Evolutionary conservation across 2,888 invertebrate genomes (phyloP).

Genomic region (Euspilapteryx auroguttella): DNA sequence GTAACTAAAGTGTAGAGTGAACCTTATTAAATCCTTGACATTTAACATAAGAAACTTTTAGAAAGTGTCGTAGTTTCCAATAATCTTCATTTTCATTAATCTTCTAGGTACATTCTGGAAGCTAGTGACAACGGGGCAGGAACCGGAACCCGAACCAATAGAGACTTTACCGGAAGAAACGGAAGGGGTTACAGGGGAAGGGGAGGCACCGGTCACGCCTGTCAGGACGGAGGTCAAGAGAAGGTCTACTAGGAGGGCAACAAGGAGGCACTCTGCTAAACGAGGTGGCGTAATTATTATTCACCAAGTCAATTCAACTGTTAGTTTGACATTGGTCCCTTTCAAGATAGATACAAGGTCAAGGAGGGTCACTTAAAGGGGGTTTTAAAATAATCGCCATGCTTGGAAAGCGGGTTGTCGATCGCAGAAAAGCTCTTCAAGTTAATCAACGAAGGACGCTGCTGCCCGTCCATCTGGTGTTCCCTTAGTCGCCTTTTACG

Average conservation of each 20-base stretch:
- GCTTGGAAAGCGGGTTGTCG: no score
- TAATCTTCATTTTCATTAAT: not conserved
- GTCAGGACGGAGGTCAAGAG: conserved; percentile 41
- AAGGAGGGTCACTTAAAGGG: no score
- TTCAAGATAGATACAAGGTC: no score
- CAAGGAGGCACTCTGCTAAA: conserved; percentile 35
- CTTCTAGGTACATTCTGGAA: conserved; percentile 45
- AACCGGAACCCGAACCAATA: conserved; percentile 31
- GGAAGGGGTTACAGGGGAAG: conserved; percentile 24
- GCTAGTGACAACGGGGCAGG: conserved; percentile 66
- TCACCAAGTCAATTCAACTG: not conserved
- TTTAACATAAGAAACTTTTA: no score
- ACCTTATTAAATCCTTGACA: not conserved
- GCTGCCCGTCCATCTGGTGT: no score
- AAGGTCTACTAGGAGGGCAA: conserved; percentile 28
- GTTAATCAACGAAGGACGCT: no score
- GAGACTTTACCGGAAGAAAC: conserved; percentile 30
- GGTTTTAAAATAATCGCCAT: no score
- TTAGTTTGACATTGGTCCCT: no score
- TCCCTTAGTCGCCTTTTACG: no score
- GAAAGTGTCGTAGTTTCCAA: not conserved
- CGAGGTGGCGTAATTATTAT: conserved; percentile 25
- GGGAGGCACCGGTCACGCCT: conserved; percentile 18
- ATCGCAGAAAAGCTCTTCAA: no score
- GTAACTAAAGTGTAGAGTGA: no score